Percentiles rank a stretch among this genome's conserved stretches.
phyloP scores from a whole-genome alignment of 2,888 invertebrate species.

The Aradus depressus region DNA sequence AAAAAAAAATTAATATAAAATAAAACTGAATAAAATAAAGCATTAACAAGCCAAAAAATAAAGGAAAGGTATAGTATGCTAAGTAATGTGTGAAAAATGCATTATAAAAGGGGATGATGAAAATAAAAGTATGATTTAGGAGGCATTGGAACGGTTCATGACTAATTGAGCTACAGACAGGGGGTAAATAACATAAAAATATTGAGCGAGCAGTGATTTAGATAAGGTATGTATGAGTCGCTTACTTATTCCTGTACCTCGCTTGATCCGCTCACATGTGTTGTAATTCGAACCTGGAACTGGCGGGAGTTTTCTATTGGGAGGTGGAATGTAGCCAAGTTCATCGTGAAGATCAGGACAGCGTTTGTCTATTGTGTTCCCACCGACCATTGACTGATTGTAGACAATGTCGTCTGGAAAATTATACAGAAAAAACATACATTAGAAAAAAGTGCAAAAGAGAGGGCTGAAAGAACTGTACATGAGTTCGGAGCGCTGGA shows the following conservation, averaged over 20 bases:
- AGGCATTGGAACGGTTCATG: conserved; percentile 8
- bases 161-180: conserved; percentile 11
- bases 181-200: conserved; percentile 1
- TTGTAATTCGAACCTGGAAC: conserved; percentile 89
- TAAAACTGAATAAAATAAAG: too few species aligned
- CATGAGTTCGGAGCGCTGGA: too few species aligned
- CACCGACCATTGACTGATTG: conserved; percentile 65
- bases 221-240: conserved; percentile 33
- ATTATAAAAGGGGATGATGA: not conserved
- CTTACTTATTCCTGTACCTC: conserved; percentile 87
- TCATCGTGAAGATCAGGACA: conserved; percentile 77
- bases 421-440: too few species aligned
- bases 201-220: not conserved
- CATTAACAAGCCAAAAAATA: too few species aligned
- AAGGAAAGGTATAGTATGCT: not conserved
- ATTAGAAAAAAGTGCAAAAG: too few species aligned
- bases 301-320: conserved; percentile 82
- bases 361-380: conserved; percentile 66
- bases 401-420: conserved; percentile 76
- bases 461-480: too few species aligned
- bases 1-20: conserved; percentile 27
- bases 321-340: conserved; percentile 84
- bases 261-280: conserved; percentile 85
- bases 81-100: not conserved
- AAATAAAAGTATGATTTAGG: too few species aligned